Evolutionary conservation across 2,797 vertebrate genomes (phyloP), one percentile per base, ranked within the genome.

Genomic region (Anas acuta): DNA sequence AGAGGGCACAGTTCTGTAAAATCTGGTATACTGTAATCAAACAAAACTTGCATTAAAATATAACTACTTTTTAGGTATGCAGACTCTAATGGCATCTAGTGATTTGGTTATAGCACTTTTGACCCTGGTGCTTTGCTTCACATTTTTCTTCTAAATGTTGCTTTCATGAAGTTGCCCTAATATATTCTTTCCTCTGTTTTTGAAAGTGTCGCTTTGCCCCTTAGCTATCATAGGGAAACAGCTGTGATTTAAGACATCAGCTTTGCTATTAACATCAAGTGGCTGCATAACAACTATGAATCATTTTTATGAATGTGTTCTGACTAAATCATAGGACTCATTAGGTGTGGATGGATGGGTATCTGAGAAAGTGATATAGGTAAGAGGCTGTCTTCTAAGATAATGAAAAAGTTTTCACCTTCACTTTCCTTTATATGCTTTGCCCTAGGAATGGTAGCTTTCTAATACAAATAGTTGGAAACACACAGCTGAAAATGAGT

Each of bases 191-290:
- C 67, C 71, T 94, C n/a, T 93, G 47, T 93, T 97, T 97, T 96
- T 87, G 77, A 37, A 97, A 96, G 84, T 87, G 80, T 93, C 75
- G 53, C 90, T 93, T 97, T 97, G 95, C 95, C 96, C 93, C 93
- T 84, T 91, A 90, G 97, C 96, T 96, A 93, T 96, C 91, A 73
- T 54, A 86, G 89, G 95, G 94, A 96, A 97, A 89, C 95, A 97
- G 91, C 95, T 97, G 93, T 96, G 94, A 97, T 97, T 98, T 96
- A 96, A 97, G 92, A 93, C 95, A 95, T 94, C 87, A 94, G 79
- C 82, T 94, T 97, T 73, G 91, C 84, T 87, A 96, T 95, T 96
- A 97, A 90, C 91, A 95, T 96, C 94, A 87, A 95, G 60, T 90
- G 93, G 74, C 86, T 97, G 90, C 93, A 94, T 93, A 97, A 93